Evolutionary conservation across 2,797 vertebrate species (phyloP).

Genomic region (Sebastes variabilis): DNA sequence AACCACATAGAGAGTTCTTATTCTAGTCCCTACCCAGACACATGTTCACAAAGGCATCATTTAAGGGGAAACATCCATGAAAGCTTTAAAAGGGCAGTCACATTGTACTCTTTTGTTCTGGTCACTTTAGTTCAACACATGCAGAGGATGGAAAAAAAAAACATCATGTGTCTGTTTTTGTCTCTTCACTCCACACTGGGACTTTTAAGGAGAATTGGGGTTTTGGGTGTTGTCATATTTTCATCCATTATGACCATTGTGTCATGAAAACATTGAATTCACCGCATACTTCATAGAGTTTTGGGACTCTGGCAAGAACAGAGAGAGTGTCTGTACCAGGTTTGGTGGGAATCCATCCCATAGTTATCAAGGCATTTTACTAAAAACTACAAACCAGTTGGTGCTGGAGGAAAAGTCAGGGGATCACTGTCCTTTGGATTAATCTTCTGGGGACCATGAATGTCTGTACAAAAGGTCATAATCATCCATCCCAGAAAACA

Average conservation of each 20-base stretch:
- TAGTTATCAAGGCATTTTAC: not conserved
- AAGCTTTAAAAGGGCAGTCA: conserved; percentile 13
- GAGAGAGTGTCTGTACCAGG: not conserved
- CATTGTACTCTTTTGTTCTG: not conserved
- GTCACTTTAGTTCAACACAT: not conserved
- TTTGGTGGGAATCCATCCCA: not conserved
- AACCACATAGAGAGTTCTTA: conserved; percentile 17
- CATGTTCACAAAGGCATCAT: conserved; percentile 24
- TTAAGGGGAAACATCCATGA: not conserved
- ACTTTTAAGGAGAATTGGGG: not conserved
- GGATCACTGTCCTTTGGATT: too few relatives aligned
- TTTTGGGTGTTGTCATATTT: not conserved
- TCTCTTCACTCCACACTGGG: not conserved
- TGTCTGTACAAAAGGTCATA: not conserved
- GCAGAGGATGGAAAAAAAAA: not conserved
- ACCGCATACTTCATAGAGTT: not conserved
- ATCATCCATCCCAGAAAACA: not conserved
- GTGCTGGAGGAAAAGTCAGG: too few relatives aligned
- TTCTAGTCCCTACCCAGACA: not conserved
- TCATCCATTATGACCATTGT: not conserved
- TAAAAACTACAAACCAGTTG: not conserved
- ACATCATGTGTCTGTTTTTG: not conserved
- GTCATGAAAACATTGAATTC: not conserved
- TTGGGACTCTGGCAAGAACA: not conserved
- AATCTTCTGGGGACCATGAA: not conserved